phyloP scores from a whole-genome alignment of 2,113 vertebrate species.

The Rattus norvegicus region DNA sequence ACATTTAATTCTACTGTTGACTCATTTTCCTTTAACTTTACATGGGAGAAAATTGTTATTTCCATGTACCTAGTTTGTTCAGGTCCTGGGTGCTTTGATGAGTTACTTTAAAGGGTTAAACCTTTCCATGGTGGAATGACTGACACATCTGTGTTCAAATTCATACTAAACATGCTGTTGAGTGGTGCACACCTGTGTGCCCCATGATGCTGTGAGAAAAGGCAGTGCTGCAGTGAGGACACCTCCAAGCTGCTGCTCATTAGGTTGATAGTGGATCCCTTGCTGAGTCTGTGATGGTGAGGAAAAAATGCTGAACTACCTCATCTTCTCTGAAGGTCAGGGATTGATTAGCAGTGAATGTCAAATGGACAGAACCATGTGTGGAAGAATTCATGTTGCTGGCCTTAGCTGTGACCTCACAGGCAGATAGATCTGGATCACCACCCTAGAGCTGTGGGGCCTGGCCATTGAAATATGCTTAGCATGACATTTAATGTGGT shows the following conservation, averaged over 20 bases:
- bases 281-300: not conserved
- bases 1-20: too few species aligned
- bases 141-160: too few species aligned
- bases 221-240: not conserved
- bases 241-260: too few species aligned
- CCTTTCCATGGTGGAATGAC: too few species aligned
- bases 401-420: not conserved
- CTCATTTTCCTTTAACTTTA: too few species aligned
- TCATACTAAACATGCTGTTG: too few species aligned
- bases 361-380: not conserved
- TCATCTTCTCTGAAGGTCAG: not conserved
- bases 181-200: not conserved
- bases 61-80: too few species aligned
- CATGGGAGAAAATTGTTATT: too few species aligned
- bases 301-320: not conserved
- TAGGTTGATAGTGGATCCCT: too few species aligned
- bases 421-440: not conserved
- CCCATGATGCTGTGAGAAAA: not conserved
- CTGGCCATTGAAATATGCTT: not conserved
- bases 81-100: too few species aligned
- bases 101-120: too few species aligned
- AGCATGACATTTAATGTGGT: not conserved
- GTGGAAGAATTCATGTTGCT: too few species aligned
- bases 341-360: not conserved
- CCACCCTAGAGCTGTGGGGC: not conserved